Conservation (phyloP, 2,797 vertebrate genomes). For the Rhadinocentrus ornatus region DNA sequence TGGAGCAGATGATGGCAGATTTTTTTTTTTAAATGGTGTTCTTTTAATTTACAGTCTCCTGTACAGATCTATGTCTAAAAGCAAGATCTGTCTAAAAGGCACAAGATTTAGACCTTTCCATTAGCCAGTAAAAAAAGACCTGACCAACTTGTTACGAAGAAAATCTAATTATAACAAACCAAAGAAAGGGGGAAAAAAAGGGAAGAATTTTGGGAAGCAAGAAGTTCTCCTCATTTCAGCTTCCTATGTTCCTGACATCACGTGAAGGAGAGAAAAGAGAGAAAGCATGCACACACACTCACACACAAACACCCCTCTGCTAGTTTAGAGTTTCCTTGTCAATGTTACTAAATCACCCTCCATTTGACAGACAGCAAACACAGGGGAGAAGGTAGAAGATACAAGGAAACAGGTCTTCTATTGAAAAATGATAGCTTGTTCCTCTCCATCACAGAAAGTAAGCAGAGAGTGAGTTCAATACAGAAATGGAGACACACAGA, state of each 20-base stretch:
- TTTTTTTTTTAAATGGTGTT: no score
- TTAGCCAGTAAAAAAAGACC: no score
- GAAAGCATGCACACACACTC: conserved; percentile 26
- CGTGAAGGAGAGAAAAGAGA: conserved; percentile 9
- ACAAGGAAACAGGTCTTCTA: conserved; percentile 45
- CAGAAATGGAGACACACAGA: conserved; percentile 23
- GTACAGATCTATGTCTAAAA: no score
- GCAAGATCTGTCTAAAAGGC: no score
- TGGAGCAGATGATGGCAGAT: no score
- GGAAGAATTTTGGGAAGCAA: no score
- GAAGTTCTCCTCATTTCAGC: conserved; percentile 9
- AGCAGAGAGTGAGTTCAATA: conserved; percentile 42
- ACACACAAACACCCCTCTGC: background rate
- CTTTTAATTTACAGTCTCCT: no score
- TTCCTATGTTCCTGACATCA: conserved; percentile 21
- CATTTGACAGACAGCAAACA: conserved; percentile 74
- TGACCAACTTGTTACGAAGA: no score
- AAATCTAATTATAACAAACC: no score
- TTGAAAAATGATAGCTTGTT: conserved; percentile 64
- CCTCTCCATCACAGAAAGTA: conserved; percentile 30
- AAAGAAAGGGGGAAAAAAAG: no score
- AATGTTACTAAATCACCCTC: conserved; percentile 68
- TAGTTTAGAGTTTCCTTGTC: conserved; percentile 69
- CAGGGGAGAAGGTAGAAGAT: conserved; percentile 41
- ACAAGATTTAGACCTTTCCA: no score